A percentile compares a stretch with the other conserved stretches of the same genome.
Conservation (phyloP, 2,797 vertebrate genomes). For the Enoplosus armatus region DNA sequence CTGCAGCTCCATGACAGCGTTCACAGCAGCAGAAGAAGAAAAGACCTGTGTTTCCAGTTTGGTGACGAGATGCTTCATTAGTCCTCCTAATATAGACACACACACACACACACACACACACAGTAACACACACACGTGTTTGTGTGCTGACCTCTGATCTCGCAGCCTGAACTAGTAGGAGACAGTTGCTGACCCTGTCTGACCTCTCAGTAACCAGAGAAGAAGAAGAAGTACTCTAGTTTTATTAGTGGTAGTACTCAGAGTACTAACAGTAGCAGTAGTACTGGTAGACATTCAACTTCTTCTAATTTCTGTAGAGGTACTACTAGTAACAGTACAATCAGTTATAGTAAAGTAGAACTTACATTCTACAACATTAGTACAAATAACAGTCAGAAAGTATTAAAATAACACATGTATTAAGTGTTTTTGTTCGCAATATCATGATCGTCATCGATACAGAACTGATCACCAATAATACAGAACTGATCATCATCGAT, state of each 20-base stretch:
- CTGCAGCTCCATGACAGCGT: constrained; percentile 31
- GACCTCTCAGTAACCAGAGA: constrained; percentile 31
- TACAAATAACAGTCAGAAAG: too few species aligned
- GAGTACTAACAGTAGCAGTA: background rate
- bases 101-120: background rate
- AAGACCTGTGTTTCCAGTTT: background rate
- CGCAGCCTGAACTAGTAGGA: constrained; percentile 21
- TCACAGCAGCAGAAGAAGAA: constrained; percentile 2
- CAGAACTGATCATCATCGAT: too few species aligned
- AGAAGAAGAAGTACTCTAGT: constrained; percentile 7
- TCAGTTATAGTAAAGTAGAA: too few species aligned
- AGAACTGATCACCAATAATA: too few species aligned
- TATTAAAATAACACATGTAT: too few species aligned
- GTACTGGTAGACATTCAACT: background rate
- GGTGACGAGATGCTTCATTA: background rate
- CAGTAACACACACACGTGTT: background rate
- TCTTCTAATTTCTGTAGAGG: background rate
- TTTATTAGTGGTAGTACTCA: background rate
- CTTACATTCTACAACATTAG: too few species aligned
- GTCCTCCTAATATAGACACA: constrained; percentile 25
- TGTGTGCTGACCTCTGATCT: constrained; percentile 10
- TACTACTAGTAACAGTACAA: background rate
- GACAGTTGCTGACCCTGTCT: constrained; percentile 21
- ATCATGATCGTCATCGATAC: too few species aligned
- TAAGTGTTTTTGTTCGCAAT: too few species aligned